These are phyloP conservation scores for Alligator sinensis DNA, from an alignment of 2,113 vertebrate genomes.

Conservation along the genomic window DNA sequence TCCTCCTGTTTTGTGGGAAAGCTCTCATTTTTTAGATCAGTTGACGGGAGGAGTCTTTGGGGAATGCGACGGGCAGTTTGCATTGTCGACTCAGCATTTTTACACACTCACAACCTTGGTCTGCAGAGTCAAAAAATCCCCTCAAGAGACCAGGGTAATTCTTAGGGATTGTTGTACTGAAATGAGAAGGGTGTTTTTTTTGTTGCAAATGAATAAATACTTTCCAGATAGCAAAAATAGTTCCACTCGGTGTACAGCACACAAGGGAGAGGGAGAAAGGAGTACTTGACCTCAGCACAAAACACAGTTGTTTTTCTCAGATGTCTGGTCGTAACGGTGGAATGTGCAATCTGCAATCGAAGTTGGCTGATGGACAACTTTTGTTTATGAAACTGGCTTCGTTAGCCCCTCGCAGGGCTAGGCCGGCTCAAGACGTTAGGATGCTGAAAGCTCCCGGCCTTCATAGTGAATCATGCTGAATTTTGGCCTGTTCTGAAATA, in stretches of 20 bases:
- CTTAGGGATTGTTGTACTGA: not conserved
- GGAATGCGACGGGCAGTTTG: conserved; percentile 4
- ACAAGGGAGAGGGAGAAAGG: conserved; percentile 35
- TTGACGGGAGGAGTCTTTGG: not conserved
- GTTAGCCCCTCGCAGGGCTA: conserved; percentile 56
- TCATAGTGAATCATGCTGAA: conserved; percentile 42
- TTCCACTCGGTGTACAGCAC: not conserved
- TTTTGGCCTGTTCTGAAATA: not conserved
- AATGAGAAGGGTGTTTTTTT: conserved; percentile 1
- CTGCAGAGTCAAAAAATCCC: not conserved
- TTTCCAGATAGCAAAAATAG: conserved; percentile 33
- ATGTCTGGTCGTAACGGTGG: conserved; percentile 45
- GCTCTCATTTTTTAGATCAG: not conserved
- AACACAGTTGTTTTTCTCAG: not conserved
- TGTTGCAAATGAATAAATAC: not conserved
- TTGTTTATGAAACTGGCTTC: conserved; percentile 65
- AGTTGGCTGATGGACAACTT: conserved; percentile 59
- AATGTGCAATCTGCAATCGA: conserved; percentile 45
- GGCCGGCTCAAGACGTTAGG: conserved; percentile 30
- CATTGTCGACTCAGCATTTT: conserved; percentile 54
- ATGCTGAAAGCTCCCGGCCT: conserved; percentile 42
- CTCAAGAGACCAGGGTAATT: conserved; percentile 20
- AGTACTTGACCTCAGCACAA: conserved; percentile 39
- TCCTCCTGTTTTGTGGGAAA: conserved; percentile 55
- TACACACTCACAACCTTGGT: conserved; percentile 12